Evolutionary conservation across 2,888 invertebrate species (phyloP).

Genomic region (Apocheima hispidaria): DNA sequence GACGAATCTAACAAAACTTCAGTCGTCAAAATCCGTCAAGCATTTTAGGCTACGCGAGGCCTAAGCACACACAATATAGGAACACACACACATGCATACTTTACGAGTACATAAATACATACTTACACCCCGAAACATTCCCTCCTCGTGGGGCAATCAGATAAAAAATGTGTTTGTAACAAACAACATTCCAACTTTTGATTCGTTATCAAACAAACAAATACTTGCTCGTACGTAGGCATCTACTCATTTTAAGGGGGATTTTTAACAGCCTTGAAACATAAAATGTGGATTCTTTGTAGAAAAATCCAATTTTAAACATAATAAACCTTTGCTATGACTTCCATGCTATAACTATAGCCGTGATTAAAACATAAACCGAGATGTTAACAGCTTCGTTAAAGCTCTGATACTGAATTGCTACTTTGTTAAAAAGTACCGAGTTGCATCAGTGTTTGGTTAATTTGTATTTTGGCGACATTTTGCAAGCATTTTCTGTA

Average conservation of each 20-base stretch:
- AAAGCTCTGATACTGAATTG: conserved; percentile 22
- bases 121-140: too few relatives aligned
- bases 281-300: conserved; percentile 19
- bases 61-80: too few relatives aligned
- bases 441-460: background rate
- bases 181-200: background rate
- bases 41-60: too few relatives aligned
- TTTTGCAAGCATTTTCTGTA: background rate
- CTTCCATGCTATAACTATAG: conserved; percentile 27
- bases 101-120: too few relatives aligned
- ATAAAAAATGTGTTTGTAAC: too few relatives aligned
- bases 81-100: too few relatives aligned
- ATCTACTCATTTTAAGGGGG: background rate
- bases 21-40: too few relatives aligned
- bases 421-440: conserved; percentile 26
- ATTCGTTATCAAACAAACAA: background rate
- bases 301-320: conserved; percentile 34
- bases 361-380: conserved; percentile 33
- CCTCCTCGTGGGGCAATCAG: too few relatives aligned
- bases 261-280: conserved; percentile 1
- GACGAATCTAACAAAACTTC: too few relatives aligned
- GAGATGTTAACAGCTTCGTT: conserved; percentile 30
- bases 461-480: background rate
- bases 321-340: conserved; percentile 28
- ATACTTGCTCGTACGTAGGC: background rate